A percentile compares a stretch with the other conserved stretches of the same genome.
These are phyloP conservation scores for Hydraecia micacea DNA, from an alignment of 2,888 invertebrate genomes.

Conservation along the genomic window DNA sequence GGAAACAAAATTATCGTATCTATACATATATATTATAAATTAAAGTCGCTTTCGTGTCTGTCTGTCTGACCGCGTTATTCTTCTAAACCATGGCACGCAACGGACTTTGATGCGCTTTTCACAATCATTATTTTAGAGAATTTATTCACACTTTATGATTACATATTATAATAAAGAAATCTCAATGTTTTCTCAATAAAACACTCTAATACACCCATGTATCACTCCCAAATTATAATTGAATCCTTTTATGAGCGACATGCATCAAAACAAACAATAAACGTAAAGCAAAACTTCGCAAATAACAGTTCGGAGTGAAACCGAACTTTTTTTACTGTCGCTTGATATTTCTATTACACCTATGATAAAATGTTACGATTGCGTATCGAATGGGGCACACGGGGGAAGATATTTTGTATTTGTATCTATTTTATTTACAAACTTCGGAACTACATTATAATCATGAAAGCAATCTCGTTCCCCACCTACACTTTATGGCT, in stretches of 20 bases:
- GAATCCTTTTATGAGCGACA: constrained; percentile 70
- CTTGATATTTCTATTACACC: constrained; percentile 87
- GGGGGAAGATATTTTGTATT: constrained; percentile 84
- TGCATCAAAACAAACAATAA: constrained; percentile 82
- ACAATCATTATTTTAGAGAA: too few relatives aligned
- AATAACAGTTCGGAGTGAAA: constrained; percentile 76
- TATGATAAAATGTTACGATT: constrained; percentile 88
- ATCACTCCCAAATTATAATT: constrained; percentile 59
- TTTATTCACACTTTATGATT: too few relatives aligned
- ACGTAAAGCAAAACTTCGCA: constrained; percentile 80
- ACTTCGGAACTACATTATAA: constrained; percentile 84
- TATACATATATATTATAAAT: neutral
- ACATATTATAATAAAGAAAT: too few relatives aligned
- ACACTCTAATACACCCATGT: constrained; percentile 33
- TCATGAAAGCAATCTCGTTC: constrained; percentile 78
- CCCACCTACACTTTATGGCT: constrained; percentile 56
- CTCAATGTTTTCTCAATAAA: constrained; percentile 30
- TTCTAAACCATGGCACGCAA: neutral
- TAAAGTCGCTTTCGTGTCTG: neutral
- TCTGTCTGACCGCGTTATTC: neutral
- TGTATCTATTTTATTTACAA: constrained; percentile 88
- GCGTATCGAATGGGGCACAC: constrained; percentile 72
- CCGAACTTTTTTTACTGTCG: constrained; percentile 85
- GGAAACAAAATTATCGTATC: neutral
- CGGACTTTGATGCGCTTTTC: neutral